Conservation (phyloP, 2,888 invertebrate genomes). For the Agrochola litura region DNA sequence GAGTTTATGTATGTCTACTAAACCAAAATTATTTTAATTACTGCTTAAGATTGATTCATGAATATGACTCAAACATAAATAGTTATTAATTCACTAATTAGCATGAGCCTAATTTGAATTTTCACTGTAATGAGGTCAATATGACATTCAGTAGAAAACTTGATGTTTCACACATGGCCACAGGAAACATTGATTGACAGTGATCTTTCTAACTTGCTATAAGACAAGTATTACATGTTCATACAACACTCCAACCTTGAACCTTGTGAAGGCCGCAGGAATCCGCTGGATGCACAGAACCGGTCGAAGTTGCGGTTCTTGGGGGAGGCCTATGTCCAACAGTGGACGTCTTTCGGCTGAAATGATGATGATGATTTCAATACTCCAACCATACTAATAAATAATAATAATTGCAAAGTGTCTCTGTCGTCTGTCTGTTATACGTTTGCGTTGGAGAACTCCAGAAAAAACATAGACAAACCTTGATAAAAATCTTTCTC, state of each 20-base stretch:
- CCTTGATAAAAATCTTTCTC: not conserved
- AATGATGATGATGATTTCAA: too few species aligned
- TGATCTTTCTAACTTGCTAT: not conserved
- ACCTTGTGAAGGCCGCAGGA: too few species aligned
- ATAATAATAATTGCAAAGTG: not conserved
- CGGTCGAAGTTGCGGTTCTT: too few species aligned
- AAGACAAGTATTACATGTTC: conserved; percentile 5
- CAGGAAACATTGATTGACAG: conserved; percentile 28
- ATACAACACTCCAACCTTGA: conserved; percentile 2
- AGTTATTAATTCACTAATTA: not conserved
- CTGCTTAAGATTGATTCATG: not conserved
- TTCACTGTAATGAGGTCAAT: not conserved
- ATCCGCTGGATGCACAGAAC: too few species aligned
- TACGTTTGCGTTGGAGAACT: not conserved
- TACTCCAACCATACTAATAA: not conserved
- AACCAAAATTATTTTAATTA: not conserved
- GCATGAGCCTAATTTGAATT: not conserved
- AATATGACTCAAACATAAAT: not conserved
- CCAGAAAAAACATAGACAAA: not conserved
- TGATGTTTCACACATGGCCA: too few species aligned
- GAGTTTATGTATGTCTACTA: not conserved
- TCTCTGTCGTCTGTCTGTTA: not conserved
- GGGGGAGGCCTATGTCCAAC: too few species aligned
- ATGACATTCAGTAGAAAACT: too few species aligned
- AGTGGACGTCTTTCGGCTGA: too few species aligned